These are phyloP conservation scores for Progne subis DNA, from an alignment of 2,113 vertebrate genomes.

Conservation along the genomic window DNA sequence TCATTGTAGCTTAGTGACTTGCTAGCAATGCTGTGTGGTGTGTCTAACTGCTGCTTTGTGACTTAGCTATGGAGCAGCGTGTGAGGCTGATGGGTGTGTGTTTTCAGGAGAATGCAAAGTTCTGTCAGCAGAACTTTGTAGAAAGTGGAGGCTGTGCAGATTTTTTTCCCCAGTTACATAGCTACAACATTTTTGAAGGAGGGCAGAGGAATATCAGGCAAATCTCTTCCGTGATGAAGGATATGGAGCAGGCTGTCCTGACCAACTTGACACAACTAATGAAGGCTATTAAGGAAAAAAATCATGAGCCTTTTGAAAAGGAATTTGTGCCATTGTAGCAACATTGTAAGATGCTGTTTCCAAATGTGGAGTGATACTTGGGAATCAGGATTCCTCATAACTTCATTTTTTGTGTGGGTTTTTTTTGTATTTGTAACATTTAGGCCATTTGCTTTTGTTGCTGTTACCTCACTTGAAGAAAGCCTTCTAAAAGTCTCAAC, in stretches of 20 bases:
- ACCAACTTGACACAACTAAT: neutral
- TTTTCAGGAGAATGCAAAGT: neutral
- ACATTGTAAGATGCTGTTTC: neutral
- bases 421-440: neutral
- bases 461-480: neutral
- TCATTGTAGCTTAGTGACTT: neutral
- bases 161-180: neutral
- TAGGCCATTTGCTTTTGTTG: neutral
- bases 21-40: neutral
- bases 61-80: neutral
- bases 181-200: neutral
- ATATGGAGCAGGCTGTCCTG: neutral
- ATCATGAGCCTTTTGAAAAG: neutral
- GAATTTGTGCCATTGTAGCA: neutral
- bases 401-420: neutral
- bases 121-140: neutral
- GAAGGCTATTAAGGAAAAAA: neutral
- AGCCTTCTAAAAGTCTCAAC: neutral
- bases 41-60: neutral
- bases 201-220: neutral
- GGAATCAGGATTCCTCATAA: neutral
- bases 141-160: neutral
- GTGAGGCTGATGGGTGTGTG: neutral
- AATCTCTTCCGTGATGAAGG: neutral
- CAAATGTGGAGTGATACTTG: neutral